Conservation (phyloP, 1,140 invertebrate genomes). For the Lordiphosa clarofinis region DNA sequence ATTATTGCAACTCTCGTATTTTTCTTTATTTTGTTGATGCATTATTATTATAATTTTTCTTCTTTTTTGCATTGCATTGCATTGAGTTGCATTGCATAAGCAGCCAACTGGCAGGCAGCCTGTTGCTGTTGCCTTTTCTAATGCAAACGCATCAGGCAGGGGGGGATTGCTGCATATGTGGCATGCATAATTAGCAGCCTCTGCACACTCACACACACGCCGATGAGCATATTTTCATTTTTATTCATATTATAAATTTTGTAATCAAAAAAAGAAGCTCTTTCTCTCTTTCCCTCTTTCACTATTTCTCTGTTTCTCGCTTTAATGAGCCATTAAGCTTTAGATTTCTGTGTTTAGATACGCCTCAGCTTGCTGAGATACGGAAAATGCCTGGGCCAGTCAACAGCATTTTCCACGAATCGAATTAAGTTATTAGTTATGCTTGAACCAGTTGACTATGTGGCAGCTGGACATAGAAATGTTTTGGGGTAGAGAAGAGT, state of each 20-base stretch:
- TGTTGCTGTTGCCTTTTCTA: conserved; percentile 60
- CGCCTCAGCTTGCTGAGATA: conserved; percentile 42
- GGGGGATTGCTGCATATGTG: conserved; percentile 47
- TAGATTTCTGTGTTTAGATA: conserved; percentile 73
- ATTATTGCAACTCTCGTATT: conserved; percentile 50
- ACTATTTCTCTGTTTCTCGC: conserved; percentile 17
- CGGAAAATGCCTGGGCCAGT: conserved; percentile 20
- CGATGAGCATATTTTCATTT: conserved; percentile 47
- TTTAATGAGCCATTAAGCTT: conserved; percentile 76
- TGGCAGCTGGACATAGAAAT: conserved; percentile 36
- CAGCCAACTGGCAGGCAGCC: conserved; percentile 41
- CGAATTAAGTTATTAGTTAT: conserved; percentile 76
- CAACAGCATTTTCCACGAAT: conserved; percentile 55
- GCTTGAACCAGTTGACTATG: conserved; percentile 47
- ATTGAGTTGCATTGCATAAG: conserved; percentile 47
- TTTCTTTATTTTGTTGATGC: conserved; percentile 57
- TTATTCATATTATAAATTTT: conserved; percentile 74
- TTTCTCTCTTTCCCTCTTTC: neutral
- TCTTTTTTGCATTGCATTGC: conserved; percentile 27
- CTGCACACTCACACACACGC: conserved; percentile 9
- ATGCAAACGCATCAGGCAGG: conserved; percentile 35
- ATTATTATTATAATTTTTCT: conserved; percentile 67
- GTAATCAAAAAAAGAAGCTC: conserved; percentile 47
- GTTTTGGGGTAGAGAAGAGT: neutral
- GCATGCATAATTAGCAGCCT: conserved; percentile 72